Evolutionary conservation across 1,140 invertebrate species (phyloP), one percentile per base, ranked within the genome.

Genomic region (Drosophila saltans): DNA sequence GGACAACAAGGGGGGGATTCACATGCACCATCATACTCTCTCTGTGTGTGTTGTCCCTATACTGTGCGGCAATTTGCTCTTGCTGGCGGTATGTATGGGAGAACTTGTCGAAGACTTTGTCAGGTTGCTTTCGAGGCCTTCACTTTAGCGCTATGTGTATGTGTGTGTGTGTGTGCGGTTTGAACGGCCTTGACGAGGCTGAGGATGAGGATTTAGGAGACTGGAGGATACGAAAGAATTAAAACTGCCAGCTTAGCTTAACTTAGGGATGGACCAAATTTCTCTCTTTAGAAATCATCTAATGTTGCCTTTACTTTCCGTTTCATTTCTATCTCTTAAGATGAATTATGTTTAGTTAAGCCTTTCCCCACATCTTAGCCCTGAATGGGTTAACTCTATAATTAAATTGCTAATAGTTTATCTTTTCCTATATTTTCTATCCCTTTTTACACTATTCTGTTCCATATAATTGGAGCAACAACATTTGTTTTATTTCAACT

Each of bases 111-210:
- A 77, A 66, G 75, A 58, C 63, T 75, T 66, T 75, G 75, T 67
- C 75, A 75, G 75, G 66, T 48, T 45, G 43, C 11, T 33, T 45
- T 4, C 43, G 8, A 43, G 33, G 67, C 60, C 67, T 45, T 71
- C 62, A 45, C n/a, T 55, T 45, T 64, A 55, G 62, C 57, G 45
- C 21, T 48, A 48, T 52, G n/a, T 39, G 16, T 56, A 39, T 55
- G 21, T 52, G n/a, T 65, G 57, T 56, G 40, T 65, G 68, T 45
- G 11, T 60, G 16, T 61, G 16, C 11, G n/a, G 33, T 43, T 55
- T 55, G 41, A 71, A 74, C 58, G 75, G 64, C 78, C 80, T 82
- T 81, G 78, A 63, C 65, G 60, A 75, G 56, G 63, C 21, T 48
- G 43, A 21, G 21, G 57, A 70, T 69, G 41, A 45, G 48, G 58